Conservation (phyloP, 37 sponge, comb jelly and placozoan genomes). For the Diacarnus erythraeanus region DNA sequence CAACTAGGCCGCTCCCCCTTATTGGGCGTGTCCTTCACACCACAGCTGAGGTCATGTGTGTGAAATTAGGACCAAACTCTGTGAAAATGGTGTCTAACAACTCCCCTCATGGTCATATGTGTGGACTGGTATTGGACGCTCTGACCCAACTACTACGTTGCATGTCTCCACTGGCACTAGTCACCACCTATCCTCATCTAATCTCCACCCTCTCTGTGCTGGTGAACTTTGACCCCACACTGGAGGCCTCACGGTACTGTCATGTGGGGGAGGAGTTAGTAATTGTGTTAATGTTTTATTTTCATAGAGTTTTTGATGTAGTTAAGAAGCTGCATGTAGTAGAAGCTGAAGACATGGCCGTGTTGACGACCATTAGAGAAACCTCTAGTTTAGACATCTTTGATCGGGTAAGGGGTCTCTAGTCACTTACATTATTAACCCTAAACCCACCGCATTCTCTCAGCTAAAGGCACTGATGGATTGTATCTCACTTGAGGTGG, state of each 20-base stretch:
- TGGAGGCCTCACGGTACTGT: background rate
- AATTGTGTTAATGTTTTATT: too few relatives aligned
- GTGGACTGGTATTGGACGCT: background rate
- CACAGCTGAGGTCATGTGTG: background rate
- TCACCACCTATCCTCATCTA: background rate
- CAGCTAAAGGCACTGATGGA: background rate
- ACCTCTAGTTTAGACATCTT: background rate
- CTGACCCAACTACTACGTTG: background rate
- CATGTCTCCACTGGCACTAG: background rate
- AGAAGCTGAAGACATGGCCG: background rate
- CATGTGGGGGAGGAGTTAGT: too few relatives aligned
- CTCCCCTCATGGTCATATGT: background rate
- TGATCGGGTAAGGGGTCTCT: background rate
- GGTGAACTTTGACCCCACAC: background rate
- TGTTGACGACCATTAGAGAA: background rate
- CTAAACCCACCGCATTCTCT: too few relatives aligned
- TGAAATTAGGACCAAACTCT: background rate
- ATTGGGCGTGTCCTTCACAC: background rate
- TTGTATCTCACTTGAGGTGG: background rate
- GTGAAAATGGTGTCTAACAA: background rate
- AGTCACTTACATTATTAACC: background rate
- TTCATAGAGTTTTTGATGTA: background rate
- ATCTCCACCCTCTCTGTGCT: background rate
- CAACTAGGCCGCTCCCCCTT: background rate
- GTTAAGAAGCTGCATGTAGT: background rate